These are phyloP conservation scores for Torymus texanus DNA, from an alignment of 2,888 invertebrate species.

Conservation along the genomic window DNA sequence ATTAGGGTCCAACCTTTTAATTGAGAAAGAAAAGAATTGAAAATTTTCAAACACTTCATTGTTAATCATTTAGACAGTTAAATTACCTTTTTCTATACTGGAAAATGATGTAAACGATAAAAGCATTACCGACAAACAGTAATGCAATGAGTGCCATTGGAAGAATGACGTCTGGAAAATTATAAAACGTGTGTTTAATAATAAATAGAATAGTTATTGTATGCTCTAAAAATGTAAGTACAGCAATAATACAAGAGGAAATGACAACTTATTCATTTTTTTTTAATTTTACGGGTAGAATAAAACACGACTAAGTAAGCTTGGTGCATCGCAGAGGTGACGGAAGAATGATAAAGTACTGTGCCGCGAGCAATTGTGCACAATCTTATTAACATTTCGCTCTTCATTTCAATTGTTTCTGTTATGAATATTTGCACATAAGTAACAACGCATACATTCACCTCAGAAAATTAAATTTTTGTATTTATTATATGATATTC, in stretches of 20 bases:
- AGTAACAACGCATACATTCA: background rate
- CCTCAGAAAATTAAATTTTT: conserved; percentile 38
- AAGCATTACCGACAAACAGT: conserved; percentile 84
- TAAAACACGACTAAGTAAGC: conserved; percentile 17
- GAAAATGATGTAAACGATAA: conserved; percentile 85
- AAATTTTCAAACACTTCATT: background rate
- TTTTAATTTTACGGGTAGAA: background rate
- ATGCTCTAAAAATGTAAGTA: too few relatives aligned
- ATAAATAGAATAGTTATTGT: too few relatives aligned
- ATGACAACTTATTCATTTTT: too few relatives aligned
- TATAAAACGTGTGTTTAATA: background rate
- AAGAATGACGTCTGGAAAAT: conserved; percentile 81
- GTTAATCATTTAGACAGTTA: conserved; percentile 36
- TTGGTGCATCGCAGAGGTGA: background rate
- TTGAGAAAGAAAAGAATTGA: conserved; percentile 33
- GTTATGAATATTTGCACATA: background rate
- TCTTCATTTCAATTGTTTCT: conserved; percentile 23
- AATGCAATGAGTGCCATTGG: conserved; percentile 84
- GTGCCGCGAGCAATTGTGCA: conserved; percentile 23
- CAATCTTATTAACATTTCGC: conserved; percentile 33
- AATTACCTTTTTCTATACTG: conserved; percentile 82
- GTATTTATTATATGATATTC: too few relatives aligned
- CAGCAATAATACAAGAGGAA: too few relatives aligned
- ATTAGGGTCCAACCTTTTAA: conserved; percentile 56
- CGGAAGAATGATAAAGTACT: conserved; percentile 21